Evolutionary conservation across 1,140 invertebrate species (phyloP), one percentile per base, ranked within the genome.

Genomic region (Drosophila albomicans): DNA sequence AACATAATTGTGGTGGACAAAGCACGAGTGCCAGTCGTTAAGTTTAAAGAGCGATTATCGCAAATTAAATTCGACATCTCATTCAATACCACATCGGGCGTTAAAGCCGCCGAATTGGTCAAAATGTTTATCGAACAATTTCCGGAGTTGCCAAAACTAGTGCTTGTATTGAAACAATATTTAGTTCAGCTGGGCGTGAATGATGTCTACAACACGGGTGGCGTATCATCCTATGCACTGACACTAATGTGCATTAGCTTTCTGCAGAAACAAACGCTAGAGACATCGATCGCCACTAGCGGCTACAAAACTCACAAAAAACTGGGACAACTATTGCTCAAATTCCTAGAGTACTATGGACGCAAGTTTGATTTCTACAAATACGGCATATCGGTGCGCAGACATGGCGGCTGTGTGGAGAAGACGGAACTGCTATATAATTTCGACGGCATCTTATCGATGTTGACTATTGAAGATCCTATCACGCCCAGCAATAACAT

Each of bases 321-420:
- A 41, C 57, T 86, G 54, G 82, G 71, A 1, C 56, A 70, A 46
- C 15, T 86, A 30, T 46, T 86, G n/a, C 43, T 86, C 2, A 85
- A 87, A 28, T 86, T 86, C 13, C 57, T 86, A 15, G 82, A 86
- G 5, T 86, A 70, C 61, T 86, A 82, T 28, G 82, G 82, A 7
- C 79, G 82, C 25, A 87, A 87, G 13, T 86, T 86, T 46, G 79
- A 86, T 46, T 81, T 82, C 62, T 54, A 57, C 2, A 87, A 86
- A 51, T 87, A 62, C 25, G 76, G 41, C 1, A 87, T 86, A 1
- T 56, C 82, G 3, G 65, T 86, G 1, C 54, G 73, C 0, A 65
- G 64, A 43, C 46, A 77, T 0, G 69, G 64, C 0, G 74, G 73
- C 25, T 49, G 51, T 13, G 67, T 87, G 16, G 82, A 81, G 5